Base-by-base conservation (phyloP, 2,888 invertebrate species). In the Pinctada fucata region DNA sequence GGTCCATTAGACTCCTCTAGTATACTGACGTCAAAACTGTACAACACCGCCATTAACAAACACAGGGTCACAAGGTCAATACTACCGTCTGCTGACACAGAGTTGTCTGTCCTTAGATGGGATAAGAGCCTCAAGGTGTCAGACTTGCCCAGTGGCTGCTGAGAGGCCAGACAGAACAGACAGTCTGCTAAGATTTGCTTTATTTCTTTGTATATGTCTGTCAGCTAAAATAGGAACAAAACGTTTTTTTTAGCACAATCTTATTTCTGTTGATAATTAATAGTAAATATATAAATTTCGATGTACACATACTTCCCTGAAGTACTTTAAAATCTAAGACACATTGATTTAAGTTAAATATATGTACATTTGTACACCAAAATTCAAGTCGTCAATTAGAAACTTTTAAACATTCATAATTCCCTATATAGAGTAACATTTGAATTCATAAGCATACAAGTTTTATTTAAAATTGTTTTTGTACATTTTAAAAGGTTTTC, bases 1-100 rank as follows among this genome's bases (percentile, higher is more conserved):
- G 92, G 91, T 79, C 85, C 85, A 78, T 93, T 92, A 75, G 92
- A 92, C 71, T 86, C 86, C 47, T 91, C 91, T 45, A 97, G 92
- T 47, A 96, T 94, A 84, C 96, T 96, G 8, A 97, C 94, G 92
- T 98, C 97, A 76, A 97, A 93, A 0, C 96, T 95, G 91, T 97
- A 97, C 2, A 98, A 92, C 66, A 97, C 92, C 0, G 97, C 95
- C 95, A 97, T 96, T 82, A 96, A 94, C 51, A 98, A 92, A 0
- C 96, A 95, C 2, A 97, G 92, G 0, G 96, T 96, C 1, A 97
- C 95, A 88, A 96, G 95, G 91, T 97, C 96, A 47, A 97, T 93
- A 10, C 95, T 95, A 2, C 96, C 96, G 1, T 95, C 94, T 0
- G 95, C 93, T 16, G 78, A 83, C 31, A 86, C 71, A 0, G 80